Percentiles rank a stretch among this genome's conserved stretches.
Evolutionary conservation across 2,888 invertebrate species (phyloP).

Genomic region (Cecidostiba fungosa): DNA sequence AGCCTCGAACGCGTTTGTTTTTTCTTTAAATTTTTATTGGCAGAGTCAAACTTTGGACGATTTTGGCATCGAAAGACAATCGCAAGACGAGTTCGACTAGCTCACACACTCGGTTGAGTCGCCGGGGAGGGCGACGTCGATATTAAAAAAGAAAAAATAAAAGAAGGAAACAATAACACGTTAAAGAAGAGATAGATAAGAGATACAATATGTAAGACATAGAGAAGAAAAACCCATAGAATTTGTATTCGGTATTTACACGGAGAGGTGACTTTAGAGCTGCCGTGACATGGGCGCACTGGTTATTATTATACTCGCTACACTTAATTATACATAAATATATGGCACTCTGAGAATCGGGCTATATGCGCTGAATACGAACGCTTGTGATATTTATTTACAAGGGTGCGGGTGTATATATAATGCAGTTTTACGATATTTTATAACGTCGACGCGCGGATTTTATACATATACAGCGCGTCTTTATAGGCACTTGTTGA

Average conservation of each 20-base stretch:
- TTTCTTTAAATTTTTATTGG: conserved; percentile 16
- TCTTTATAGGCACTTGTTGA: conserved; percentile 36
- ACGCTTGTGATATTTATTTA: conserved; percentile 10
- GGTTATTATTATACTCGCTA: neutral
- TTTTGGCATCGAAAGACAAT: conserved; percentile 64
- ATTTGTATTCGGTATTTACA: conserved; percentile 24
- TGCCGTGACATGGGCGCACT: conserved; percentile 53
- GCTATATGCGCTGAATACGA: neutral
- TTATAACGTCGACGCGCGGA: neutral
- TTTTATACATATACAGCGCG: neutral
- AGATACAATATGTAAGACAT: neutral
- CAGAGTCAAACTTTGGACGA: conserved; percentile 61
- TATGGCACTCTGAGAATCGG: conserved; percentile 46
- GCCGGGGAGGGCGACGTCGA: conserved; percentile 49
- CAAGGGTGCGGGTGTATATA: neutral
- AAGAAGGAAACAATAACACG: conserved; percentile 1
- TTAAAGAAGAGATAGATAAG: conserved; percentile 17
- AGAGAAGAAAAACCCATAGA: neutral
- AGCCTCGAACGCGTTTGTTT: conserved; percentile 8
- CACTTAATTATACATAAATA: too few species aligned
- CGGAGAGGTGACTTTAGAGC: conserved; percentile 11
- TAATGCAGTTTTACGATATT: neutral
- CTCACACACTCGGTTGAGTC: conserved; percentile 74
- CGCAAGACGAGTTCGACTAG: conserved; percentile 76
- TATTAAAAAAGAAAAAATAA: conserved; percentile 64